phyloP scores from a whole-genome alignment of 2,113 vertebrate genomes.

The Colossoma macropomum region DNA sequence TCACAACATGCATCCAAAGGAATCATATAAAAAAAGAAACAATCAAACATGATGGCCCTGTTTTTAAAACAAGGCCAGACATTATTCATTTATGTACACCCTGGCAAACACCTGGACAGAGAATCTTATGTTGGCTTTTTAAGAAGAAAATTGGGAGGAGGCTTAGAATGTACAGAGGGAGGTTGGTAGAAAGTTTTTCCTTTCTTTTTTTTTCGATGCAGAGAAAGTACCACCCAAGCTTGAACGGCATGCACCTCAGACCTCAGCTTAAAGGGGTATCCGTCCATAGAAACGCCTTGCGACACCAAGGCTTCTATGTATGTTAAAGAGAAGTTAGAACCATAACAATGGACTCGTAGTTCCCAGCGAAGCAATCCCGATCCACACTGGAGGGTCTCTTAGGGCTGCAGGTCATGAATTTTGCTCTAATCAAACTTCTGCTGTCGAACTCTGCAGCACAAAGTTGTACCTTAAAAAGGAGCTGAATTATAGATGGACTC shows the following conservation, averaged over 20 bases:
- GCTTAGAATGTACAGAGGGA: slow-evolving; percentile 13
- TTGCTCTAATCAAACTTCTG: background rate
- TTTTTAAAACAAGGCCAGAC: slow-evolving; percentile 63
- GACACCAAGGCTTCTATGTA: slow-evolving; percentile 8
- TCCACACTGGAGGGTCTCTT: background rate
- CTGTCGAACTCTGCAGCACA: slow-evolving; percentile 5
- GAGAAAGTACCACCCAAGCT: slow-evolving; percentile 39
- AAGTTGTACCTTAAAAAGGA: slow-evolving; percentile 38
- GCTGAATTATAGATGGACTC: slow-evolving; percentile 39
- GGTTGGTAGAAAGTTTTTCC: background rate
- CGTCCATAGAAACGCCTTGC: slow-evolving; percentile 9
- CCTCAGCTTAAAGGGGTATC: slow-evolving; percentile 46
- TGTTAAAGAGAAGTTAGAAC: background rate
- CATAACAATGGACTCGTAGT: background rate
- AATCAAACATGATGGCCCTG: slow-evolving; percentile 64
- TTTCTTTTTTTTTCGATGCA: background rate
- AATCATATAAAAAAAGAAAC: slow-evolving; percentile 62
- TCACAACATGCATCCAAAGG: slow-evolving; percentile 72
- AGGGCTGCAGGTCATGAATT: slow-evolving; percentile 8
- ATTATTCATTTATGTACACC: slow-evolving; percentile 52
- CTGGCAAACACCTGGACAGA: slow-evolving; percentile 52
- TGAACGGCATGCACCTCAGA: slow-evolving; percentile 42
- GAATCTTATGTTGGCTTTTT: slow-evolving; percentile 57
- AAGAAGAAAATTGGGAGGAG: slow-evolving; percentile 21
- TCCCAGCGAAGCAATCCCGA: background rate